Conservation (phyloP, 2,888 invertebrate species). For the Stratiomys singularior region DNA sequence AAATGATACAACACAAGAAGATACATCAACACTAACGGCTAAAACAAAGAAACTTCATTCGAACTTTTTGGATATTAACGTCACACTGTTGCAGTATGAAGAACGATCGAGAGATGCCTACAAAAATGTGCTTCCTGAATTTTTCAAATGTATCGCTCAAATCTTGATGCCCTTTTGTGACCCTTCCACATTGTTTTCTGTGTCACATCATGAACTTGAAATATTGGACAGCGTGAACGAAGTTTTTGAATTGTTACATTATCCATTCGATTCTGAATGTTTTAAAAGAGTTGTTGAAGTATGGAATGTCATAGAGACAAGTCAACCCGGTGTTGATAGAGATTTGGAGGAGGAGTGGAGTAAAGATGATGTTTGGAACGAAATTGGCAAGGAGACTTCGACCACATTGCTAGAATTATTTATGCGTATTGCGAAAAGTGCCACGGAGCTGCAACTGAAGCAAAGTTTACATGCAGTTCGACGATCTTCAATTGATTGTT, state of each 20-base stretch:
- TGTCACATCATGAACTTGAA: constrained; percentile 61
- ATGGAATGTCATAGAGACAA: constrained; percentile 58
- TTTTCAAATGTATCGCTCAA: constrained; percentile 59
- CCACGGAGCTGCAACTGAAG: constrained; percentile 54
- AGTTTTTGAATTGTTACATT: constrained; percentile 59
- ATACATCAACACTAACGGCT: constrained; percentile 56
- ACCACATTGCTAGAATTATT: constrained; percentile 57
- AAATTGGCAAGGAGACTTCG: constrained; percentile 57
- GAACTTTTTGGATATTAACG: constrained; percentile 63
- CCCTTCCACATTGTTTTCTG: constrained; percentile 58
- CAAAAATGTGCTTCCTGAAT: constrained; percentile 55
- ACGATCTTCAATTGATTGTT: constrained; percentile 53
- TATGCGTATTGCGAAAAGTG: constrained; percentile 56
- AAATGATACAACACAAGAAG: constrained; percentile 50
- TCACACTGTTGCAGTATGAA: constrained; percentile 62
- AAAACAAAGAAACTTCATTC: constrained; percentile 60
- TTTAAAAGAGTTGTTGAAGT: constrained; percentile 59
- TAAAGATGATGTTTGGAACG: constrained; percentile 53
- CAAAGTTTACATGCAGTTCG: constrained; percentile 52
- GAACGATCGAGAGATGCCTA: constrained; percentile 58
- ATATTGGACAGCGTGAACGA: constrained; percentile 61
- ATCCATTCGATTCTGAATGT: constrained; percentile 60
- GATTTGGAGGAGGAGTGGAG: constrained; percentile 51
- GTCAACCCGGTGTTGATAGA: constrained; percentile 47
- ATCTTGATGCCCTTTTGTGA: constrained; percentile 61